Evolutionary conservation across 1,140 invertebrate genomes (phyloP), one percentile per base, ranked within the genome.

Genomic region (Magallana gigas): DNA sequence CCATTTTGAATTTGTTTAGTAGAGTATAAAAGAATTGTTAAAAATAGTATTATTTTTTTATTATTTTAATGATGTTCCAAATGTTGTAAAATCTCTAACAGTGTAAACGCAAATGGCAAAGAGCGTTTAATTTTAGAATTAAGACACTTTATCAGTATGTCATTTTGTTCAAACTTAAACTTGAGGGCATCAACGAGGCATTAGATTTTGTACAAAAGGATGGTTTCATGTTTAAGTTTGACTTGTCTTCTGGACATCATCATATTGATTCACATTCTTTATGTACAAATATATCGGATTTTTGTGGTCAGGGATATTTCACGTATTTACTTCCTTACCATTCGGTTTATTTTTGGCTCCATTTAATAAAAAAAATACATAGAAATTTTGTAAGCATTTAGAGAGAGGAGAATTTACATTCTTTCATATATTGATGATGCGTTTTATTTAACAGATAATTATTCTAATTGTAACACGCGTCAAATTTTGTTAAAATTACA

Each of bases 211-310:
- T 88, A 57, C 59, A 85, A 36, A 76, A 81, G 56, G 64, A 64
- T 48, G 62, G 12, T 82, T 86, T 64, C 16, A 88, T 88, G 87
- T 88, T 85, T 82, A 88, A 85, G 57, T 88, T 85, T 81, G 84
- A 88, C 29, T 23, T 88, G 11, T 81, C 62, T 14, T 85, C 60
- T 6, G 87, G 84, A 16, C 85, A 88, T 48, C 84, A 88, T 57
- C 87, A 88, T 56, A 85, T 85, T 56, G 83, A 85, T 88, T 57
- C 85, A 59, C 62, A 71, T 16, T 23, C 62, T 57, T 14, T 11
- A 82, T 29, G n/a, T 57, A 83, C 18, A 85, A 58, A 5, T 85
- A 58, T 82, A 82, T 88, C 18, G 84, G 84, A 11, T 85, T 88
- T 83, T 85, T 16, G 0, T 88, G 71, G 84, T 23, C 84, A 11